A percentile compares a stretch with the other conserved stretches of the same genome.
Conservation (phyloP, 2,888 invertebrate species). For the Mesorhabditis belari region DNA sequence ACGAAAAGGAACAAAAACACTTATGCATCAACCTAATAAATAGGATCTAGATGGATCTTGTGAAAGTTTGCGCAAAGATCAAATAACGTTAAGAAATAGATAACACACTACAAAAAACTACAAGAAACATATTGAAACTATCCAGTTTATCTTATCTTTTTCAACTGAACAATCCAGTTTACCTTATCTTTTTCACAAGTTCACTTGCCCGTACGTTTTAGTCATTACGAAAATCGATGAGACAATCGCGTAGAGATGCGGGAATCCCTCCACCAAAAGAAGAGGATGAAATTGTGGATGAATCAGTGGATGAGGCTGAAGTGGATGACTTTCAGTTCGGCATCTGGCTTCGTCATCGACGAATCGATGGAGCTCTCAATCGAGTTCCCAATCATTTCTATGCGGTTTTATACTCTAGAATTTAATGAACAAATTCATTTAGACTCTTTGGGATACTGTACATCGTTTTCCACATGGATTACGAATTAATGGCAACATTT, state of each 20-base stretch:
- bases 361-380: constrained; percentile 92
- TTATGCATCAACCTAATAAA: too few species aligned
- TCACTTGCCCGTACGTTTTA: too few species aligned
- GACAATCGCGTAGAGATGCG: constrained; percentile 7
- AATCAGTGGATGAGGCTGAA: constrained; percentile 28
- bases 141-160: too few species aligned
- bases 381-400: constrained; percentile 94
- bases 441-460: constrained; percentile 51
- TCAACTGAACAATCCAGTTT: too few species aligned
- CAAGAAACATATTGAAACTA: too few species aligned
- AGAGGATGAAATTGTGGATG: constrained; percentile 16
- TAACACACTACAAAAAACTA: too few species aligned
- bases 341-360: constrained; percentile 86
- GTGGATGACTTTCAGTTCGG: constrained; percentile 60
- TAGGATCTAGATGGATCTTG: too few species aligned
- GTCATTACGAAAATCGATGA: constrained; percentile 44
- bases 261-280: background rate
- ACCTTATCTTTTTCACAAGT: too few species aligned
- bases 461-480: constrained; percentile 76
- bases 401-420: constrained; percentile 57
- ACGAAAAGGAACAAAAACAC: too few species aligned
- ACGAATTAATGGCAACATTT: constrained; percentile 79
- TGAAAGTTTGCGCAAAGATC: too few species aligned
- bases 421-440: constrained; percentile 4
- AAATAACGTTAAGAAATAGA: too few species aligned